phyloP scores from a whole-genome alignment of 2,888 invertebrate species.

The Apeira syringaria region DNA sequence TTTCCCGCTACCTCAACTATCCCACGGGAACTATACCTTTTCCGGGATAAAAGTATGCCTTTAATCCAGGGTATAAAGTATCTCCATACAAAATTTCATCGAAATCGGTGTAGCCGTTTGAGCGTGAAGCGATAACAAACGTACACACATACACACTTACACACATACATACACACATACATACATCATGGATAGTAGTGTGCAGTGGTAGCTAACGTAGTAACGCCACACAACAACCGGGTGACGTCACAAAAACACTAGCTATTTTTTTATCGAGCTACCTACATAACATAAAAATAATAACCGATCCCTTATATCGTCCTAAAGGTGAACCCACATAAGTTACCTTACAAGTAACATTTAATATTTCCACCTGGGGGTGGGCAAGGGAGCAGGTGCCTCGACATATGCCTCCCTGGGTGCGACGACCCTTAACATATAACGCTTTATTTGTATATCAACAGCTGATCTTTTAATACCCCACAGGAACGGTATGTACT shows the following conservation, averaged over 20 bases:
- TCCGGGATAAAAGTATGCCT: no score
- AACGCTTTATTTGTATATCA: constrained; percentile 33
- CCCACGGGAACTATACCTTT: no score
- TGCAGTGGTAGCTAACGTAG: no score
- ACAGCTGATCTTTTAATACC: constrained; percentile 51
- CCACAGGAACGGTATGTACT: constrained; percentile 29
- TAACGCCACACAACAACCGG: neutral
- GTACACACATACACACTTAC: no score
- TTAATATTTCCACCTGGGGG: constrained; percentile 72
- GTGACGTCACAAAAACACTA: neutral
- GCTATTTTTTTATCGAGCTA: constrained; percentile 7
- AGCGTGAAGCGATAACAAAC: no score
- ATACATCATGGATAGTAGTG: no score
- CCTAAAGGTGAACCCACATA: constrained; percentile 47
- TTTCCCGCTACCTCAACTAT: no score
- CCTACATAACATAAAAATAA: constrained; percentile 28
- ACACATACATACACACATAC: no score
- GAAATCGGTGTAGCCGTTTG: no score
- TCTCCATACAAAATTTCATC: no score
- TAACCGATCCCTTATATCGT: constrained; percentile 25
- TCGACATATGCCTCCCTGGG: constrained; percentile 74
- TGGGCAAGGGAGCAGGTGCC: constrained; percentile 71
- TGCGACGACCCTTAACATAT: constrained; percentile 65
- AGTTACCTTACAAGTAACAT: constrained; percentile 72
- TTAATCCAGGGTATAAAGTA: no score